Evolutionary conservation across 2,888 invertebrate genomes (phyloP), one percentile per base, ranked within the genome.

Genomic region (Tachina lurida): DNA sequence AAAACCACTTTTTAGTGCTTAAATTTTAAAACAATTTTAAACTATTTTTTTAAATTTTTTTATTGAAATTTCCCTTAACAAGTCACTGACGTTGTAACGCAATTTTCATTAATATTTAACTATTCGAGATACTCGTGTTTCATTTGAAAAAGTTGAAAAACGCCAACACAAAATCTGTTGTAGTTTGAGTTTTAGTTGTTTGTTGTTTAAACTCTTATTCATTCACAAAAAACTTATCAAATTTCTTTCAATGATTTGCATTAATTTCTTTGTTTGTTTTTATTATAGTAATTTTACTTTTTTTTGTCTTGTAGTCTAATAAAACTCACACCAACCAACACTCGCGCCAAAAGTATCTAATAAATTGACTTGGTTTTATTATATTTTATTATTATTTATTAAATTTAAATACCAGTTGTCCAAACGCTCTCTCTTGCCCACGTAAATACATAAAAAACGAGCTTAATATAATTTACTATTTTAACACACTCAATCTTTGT

Each of bases 361-460:
- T 19, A 31, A 74, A 52, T 75, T 19, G 41, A 54, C 63, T 56
- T 43, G 31, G 9, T 5, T n/a, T n/a, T 62, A 7, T 62, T 43
- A n/a, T 62, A 1, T 49, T 31, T n/a, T 22, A 41, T 43, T 52
- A 22, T 70, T 39, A 74, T 65, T 63, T 81, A 13, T 54, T 54
- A 45, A 63, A 19, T 47, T 31, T n/a, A 45, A 12, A 45, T 68
- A 19, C 7, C n/a, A 75, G 49, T 74, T 58, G 22, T 71, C 60
- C 65, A 77, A 62, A 58, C 77, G 58, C 62, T 79, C 31, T 45
- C 56, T 60, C 60, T 62, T 52, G 60, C 85, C 81, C 78, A 85
- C 81, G 78, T 82, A 78, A 78, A 70, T 43, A 52, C 22, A 58
- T 56, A 71, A 41, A 45, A 12, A 5, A 58, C 19, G 52, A 65